Evolutionary conservation across 2,113 vertebrate genomes (phyloP).

Genomic region (Pachycephala philippinensis): DNA sequence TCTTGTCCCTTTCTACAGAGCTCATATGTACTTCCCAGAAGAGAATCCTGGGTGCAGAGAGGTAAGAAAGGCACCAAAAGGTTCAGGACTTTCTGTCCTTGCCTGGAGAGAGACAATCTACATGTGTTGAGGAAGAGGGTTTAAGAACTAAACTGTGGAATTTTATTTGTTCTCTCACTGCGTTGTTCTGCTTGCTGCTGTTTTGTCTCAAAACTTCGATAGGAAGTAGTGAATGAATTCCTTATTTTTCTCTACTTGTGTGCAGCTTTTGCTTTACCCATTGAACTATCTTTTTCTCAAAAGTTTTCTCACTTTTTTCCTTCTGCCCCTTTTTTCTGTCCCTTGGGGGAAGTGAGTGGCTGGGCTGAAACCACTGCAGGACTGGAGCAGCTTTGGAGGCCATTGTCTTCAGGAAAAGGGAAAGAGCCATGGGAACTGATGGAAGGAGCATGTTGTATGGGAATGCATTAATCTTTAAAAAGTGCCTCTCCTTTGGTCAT

Average conservation of each 20-base stretch:
- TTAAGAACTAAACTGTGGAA: background rate
- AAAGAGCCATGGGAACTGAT: background rate
- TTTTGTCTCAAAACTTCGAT: background rate
- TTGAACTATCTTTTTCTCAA: background rate
- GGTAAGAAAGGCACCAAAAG: background rate
- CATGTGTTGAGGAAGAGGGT: background rate
- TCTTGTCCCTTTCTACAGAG: background rate
- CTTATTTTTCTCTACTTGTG: background rate
- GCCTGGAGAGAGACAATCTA: background rate
- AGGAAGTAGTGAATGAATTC: background rate
- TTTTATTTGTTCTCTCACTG: background rate
- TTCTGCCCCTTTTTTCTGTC: background rate
- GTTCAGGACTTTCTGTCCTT: background rate
- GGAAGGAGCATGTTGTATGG: background rate
- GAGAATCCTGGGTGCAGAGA: background rate
- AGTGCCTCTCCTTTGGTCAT: background rate
- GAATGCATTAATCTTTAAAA: background rate
- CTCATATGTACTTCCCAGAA: background rate
- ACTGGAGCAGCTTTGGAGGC: background rate
- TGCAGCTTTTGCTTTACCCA: background rate
- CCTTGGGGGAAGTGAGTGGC: fast-evolving
- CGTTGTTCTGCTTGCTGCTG: background rate
- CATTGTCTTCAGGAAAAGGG: background rate
- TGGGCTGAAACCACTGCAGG: background rate
- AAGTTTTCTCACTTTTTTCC: background rate